Base-by-base conservation (phyloP, 1,140 invertebrate species). In the Eubasilissa regina region DNA sequence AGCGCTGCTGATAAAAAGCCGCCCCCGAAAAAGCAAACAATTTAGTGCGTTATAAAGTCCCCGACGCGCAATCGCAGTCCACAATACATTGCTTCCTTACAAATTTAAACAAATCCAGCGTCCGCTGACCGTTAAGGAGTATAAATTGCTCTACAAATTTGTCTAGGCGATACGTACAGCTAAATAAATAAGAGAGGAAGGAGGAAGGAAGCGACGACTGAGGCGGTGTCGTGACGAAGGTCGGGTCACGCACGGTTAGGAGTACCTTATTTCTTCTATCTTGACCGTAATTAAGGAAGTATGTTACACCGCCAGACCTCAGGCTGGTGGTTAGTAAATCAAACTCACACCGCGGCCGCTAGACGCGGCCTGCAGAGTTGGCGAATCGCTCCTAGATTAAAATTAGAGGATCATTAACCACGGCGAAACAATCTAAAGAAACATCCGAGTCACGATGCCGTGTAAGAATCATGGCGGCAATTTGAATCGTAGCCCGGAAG, bases 121-220 rank as follows among this genome's bases (percentile, higher is more conserved):
- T 25, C 48, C 45, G 66, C 66, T 47, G 66, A 19, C 66, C 66
- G 47, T 70, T 70, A 70, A 70, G 66, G 9, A 48, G 66, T 70
- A 70, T 70, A 70, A 70, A 70, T 48, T 70, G 66, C 66, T 70
- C 66, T 51, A 70, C 66, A 70, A 70, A 70, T 70, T 70, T 70
- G 66, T 70, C 66, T 70, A 70, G 66, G 66, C 66, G 66, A 70
- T 70, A 70, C 66, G 66, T 51, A 47, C 47, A 15, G 66, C 66
- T 70, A 70, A 48, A 70, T 70, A 70, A 70, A 70, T 53, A 70
- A 0, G 66, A 70, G 47, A 70, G 12, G 66, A 70, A 13, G 44
- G 45, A 70, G 47, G 19, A 48, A 51, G 66, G 11, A 48, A 70
- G 45, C 66, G 15, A 15, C 21, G 19, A 62, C 53, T n/a, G 53